A percentile compares a stretch with the other conserved stretches of the same genome.
phyloP scores from a whole-genome alignment of 2,797 vertebrate genomes.

The Psittacula echo region DNA sequence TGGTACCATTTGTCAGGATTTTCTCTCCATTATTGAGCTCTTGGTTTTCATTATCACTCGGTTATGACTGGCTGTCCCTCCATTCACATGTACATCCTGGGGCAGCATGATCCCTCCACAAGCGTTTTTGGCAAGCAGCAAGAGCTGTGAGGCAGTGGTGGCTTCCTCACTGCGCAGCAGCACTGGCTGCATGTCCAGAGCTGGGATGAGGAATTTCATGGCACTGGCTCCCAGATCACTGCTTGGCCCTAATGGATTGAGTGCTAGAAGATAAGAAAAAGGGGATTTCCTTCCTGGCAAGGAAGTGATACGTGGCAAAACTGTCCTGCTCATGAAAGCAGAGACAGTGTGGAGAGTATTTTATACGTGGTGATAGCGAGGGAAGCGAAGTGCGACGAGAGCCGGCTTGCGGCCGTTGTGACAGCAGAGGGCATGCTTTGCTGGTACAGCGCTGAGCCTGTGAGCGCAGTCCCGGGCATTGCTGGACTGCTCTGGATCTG shows the following conservation, averaged over 20 bases:
- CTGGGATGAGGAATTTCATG: neutral
- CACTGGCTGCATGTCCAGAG: neutral
- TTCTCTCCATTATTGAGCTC: neutral
- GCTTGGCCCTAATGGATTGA: rapidly evolving
- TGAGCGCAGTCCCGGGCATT: rapidly evolving
- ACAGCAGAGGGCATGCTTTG: slow-evolving; percentile 62
- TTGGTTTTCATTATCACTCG: neutral
- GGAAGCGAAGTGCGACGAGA: rapidly evolving
- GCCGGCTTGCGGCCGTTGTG: rapidly evolving
- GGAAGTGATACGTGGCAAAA: neutral
- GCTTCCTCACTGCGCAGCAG: neutral
- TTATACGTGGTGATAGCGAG: neutral
- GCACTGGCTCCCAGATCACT: neutral
- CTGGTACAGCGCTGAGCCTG: neutral
- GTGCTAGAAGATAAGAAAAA: neutral
- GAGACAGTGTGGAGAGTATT: neutral
- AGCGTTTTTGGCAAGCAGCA: neutral
- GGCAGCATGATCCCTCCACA: neutral
- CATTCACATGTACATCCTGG: neutral
- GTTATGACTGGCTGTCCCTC: neutral
- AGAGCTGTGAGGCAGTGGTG: neutral
- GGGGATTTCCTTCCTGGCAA: rapidly evolving
- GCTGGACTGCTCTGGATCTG: neutral
- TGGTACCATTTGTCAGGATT: rapidly evolving
- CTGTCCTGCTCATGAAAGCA: neutral